Percentiles rank a stretch among this genome's conserved stretches.
phyloP scores from a whole-genome alignment of 1,140 invertebrate species.

The Hestina assimilis region DNA sequence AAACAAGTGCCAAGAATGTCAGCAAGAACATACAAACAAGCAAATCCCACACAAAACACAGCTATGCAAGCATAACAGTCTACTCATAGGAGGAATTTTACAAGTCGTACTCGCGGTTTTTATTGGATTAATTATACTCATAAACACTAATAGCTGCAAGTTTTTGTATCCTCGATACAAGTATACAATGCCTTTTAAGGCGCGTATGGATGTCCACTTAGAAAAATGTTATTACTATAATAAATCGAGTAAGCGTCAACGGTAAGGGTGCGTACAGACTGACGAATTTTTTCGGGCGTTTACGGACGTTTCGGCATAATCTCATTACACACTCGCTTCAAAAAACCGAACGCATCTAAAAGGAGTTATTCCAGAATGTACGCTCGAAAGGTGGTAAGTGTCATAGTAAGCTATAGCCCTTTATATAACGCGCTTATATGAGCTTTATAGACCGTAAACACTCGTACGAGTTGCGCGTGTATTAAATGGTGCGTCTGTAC shows the following conservation, averaged over 20 bases:
- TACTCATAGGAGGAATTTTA: not conserved
- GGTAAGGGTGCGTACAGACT: too few species aligned
- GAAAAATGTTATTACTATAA: conserved; percentile 26
- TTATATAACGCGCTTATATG: too few species aligned
- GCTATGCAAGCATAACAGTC: not conserved
- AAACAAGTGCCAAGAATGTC: not conserved
- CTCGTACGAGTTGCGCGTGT: too few species aligned
- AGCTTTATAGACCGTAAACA: too few species aligned
- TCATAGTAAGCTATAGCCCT: too few species aligned
- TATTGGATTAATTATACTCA: conserved; percentile 20
- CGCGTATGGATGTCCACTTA: conserved; percentile 24
- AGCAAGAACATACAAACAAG: not conserved
- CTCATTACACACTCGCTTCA: too few species aligned
- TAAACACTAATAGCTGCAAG: conserved; percentile 18
- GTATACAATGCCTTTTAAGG: conserved; percentile 20
- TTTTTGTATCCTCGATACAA: conserved; percentile 15
- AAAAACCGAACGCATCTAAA: too few species aligned
- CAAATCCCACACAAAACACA: not conserved
- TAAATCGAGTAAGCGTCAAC: conserved; percentile 25
- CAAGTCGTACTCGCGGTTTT: not conserved
- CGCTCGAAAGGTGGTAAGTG: too few species aligned
- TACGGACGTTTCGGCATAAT: too few species aligned
- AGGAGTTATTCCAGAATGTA: too few species aligned
- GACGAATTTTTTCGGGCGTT: too few species aligned
- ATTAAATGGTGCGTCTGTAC: too few species aligned